These are phyloP conservation scores for Aurelia aurita DNA, from an alignment of 30 jellyfish, hydroid and myxozoan species.

Conservation along the genomic window DNA sequence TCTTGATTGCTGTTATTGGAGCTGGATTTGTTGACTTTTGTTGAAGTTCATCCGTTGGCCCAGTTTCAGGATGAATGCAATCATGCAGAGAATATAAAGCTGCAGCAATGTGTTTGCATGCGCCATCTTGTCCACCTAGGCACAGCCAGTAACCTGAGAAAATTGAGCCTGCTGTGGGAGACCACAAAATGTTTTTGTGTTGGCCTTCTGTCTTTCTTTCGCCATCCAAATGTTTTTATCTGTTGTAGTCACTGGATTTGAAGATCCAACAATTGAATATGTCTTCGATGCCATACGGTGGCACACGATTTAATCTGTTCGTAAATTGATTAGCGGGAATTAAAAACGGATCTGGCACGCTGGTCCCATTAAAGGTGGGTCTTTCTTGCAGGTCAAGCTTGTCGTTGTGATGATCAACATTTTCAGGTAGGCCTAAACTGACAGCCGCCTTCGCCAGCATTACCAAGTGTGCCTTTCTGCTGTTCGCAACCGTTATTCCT, in stretches of 20 bases:
- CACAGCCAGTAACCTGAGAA: constrained; percentile 53
- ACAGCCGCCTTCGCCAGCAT: constrained; percentile 64
- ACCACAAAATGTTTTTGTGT: constrained; percentile 45
- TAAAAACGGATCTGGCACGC: constrained; percentile 65
- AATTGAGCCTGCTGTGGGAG: constrained; percentile 72
- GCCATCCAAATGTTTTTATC: constrained; percentile 42
- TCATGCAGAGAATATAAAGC: constrained; percentile 73
- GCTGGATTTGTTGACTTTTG: constrained; percentile 63
- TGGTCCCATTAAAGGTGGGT: constrained; percentile 49
- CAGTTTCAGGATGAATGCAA: constrained; percentile 63
- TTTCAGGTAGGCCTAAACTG: constrained; percentile 58
- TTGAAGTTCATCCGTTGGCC: constrained; percentile 62
- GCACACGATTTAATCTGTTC: constrained; percentile 50
- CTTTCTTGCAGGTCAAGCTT: constrained; percentile 48
- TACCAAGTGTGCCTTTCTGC: constrained; percentile 67
- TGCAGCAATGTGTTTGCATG: constrained; percentile 72
- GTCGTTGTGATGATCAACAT: constrained; percentile 73
- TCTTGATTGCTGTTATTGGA: constrained; percentile 61
- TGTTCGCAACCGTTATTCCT: constrained; percentile 64
- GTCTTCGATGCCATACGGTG: constrained; percentile 63
- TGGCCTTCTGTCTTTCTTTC: constrained; percentile 46
- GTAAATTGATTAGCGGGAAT: constrained; percentile 61
- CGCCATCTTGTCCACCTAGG: constrained; percentile 72
- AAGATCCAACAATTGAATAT: constrained; percentile 40
- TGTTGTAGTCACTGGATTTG: constrained; percentile 66